Evolutionary conservation across 1,140 invertebrate genomes (phyloP).

Genomic region (Tachypleus tridentatus): DNA sequence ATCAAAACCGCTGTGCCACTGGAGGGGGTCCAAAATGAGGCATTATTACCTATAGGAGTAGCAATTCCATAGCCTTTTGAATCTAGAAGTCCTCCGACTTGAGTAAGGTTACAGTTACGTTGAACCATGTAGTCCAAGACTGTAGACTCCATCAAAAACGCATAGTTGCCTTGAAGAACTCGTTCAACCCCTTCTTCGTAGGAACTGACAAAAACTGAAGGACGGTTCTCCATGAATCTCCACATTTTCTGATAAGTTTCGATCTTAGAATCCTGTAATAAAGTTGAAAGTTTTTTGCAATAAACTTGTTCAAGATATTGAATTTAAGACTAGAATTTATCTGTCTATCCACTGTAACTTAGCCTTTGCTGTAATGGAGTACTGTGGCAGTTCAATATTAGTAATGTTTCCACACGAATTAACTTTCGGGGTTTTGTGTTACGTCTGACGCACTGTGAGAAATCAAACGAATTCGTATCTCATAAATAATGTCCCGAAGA

Average conservation of each 20-base stretch:
- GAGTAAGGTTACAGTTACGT: conserved; percentile 92
- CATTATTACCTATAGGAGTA: conserved; percentile 28
- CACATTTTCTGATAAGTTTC: conserved; percentile 96
- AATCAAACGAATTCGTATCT: too few relatives aligned
- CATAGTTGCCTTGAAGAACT: conserved; percentile 82
- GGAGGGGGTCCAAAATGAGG: too few relatives aligned
- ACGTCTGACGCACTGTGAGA: too few relatives aligned
- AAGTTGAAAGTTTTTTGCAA: not conserved
- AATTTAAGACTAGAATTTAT: too few relatives aligned
- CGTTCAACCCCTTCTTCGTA: conserved; percentile 79
- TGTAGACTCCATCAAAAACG: conserved; percentile 96
- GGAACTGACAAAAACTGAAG: conserved; percentile 70
- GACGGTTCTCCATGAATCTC: conserved; percentile 68
- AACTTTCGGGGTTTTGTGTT: too few relatives aligned
- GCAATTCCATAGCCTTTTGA: conserved; percentile 65
- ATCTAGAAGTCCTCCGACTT: conserved; percentile 89
- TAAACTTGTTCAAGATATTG: too few relatives aligned
- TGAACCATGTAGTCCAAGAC: conserved; percentile 94
- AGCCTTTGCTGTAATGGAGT: too few relatives aligned
- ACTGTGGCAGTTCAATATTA: too few relatives aligned
- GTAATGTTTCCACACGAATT: too few relatives aligned
- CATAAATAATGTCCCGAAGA: too few relatives aligned
- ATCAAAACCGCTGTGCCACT: too few relatives aligned
- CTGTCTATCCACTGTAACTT: too few relatives aligned
- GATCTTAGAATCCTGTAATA: conserved; percentile 71